Evolutionary conservation across 2,797 vertebrate species (phyloP).

Genomic region (Sarcophilus harrisii): DNA sequence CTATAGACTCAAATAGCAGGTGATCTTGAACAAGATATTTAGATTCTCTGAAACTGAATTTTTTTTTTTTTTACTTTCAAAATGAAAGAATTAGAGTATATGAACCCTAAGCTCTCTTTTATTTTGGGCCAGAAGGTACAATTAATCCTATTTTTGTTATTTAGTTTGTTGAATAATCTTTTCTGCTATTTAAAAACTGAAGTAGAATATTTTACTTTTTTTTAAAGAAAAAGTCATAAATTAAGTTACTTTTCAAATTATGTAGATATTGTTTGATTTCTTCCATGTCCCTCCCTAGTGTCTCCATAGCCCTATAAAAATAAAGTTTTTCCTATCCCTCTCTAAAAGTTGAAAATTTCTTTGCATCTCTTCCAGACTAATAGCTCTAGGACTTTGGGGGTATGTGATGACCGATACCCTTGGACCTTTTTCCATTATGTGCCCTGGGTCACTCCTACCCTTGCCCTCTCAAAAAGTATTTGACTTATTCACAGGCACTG

Average conservation of each 20-base stretch:
- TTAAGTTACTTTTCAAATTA: slow-evolving; percentile 1
- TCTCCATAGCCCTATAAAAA: not conserved
- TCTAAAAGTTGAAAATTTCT: not conserved
- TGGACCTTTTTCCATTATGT: not conserved
- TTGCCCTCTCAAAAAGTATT: not conserved
- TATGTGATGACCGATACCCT: not conserved
- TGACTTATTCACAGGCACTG: not conserved
- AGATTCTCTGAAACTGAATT: not conserved
- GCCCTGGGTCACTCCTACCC: not conserved
- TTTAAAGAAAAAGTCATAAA: slow-evolving; percentile 18
- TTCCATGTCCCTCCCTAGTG: not conserved
- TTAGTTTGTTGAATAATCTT: not conserved
- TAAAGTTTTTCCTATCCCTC: not conserved
- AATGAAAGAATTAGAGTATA: not conserved
- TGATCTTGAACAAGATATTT: not conserved
- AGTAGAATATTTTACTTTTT: not conserved
- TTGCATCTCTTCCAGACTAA: not conserved
- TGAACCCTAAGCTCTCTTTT: not conserved
- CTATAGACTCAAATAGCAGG: not conserved
- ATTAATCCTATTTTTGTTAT: not conserved
- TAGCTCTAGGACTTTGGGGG: not conserved
- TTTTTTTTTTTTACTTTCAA: not conserved
- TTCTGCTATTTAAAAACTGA: not conserved
- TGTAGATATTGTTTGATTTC: not conserved
- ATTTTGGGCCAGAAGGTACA: not conserved